Percentiles rank a stretch among this genome's conserved stretches.
phyloP scores from a whole-genome alignment of 2,113 vertebrate genomes.

The Lepus europaeus region DNA sequence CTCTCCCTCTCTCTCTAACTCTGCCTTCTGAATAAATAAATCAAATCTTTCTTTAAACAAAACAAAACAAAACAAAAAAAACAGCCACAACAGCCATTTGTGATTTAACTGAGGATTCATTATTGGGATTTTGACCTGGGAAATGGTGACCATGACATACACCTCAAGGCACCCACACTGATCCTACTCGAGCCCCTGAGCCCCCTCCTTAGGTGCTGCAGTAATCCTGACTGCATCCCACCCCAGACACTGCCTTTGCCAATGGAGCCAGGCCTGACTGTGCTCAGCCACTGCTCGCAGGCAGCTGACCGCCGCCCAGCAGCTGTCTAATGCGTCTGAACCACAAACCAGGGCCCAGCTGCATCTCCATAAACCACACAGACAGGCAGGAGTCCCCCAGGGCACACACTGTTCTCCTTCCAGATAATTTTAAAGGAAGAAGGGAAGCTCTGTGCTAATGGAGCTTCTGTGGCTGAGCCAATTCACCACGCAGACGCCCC shows the following conservation, averaged over 20 bases:
- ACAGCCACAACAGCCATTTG: neutral
- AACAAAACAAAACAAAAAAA: no score
- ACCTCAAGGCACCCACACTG: neutral
- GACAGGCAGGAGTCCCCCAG: constrained; percentile 27
- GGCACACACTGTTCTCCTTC: constrained; percentile 40
- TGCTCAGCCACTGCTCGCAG: neutral
- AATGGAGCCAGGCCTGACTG: constrained; percentile 29
- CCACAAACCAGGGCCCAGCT: constrained; percentile 50
- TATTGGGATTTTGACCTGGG: neutral
- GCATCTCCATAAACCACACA: constrained; percentile 55
- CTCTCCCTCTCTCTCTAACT: no score
- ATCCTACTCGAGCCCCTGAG: neutral
- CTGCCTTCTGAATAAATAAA: no score
- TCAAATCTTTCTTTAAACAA: no score
- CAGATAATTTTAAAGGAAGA: constrained; percentile 41
- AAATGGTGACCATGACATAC: neutral
- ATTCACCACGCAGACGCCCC: neutral
- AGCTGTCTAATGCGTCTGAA: constrained; percentile 64
- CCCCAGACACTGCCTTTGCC: neutral
- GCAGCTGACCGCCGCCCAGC: constrained; percentile 40
- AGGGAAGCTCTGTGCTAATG: constrained; percentile 10
- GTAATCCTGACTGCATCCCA: neutral
- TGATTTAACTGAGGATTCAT: constrained; percentile 20
- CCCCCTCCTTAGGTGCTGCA: neutral
- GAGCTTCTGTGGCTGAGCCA: neutral